Base-by-base conservation (phyloP, 1,140 invertebrate species). In the Zaprionus kolodkinae region DNA sequence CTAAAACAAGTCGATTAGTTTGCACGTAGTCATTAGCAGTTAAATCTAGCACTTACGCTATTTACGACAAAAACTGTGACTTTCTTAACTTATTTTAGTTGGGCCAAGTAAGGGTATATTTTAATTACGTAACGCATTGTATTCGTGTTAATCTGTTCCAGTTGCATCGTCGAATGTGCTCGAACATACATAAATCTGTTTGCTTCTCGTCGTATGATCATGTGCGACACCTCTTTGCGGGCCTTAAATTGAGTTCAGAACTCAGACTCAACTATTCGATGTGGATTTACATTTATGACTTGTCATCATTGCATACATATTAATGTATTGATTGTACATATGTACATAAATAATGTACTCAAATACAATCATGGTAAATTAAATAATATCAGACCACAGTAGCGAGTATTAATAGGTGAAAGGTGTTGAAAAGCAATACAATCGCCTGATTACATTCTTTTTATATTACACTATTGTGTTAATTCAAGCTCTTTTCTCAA, bases 401-500 rank as follows among this genome's bases (percentile, higher is more conserved):
- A 2, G n/a, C n/a, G 40, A 43, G 6, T 43, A 15, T 43, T 43
- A 43, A 10, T 35, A 33, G 30, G 30, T 33, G 30, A 0, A 33
- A 33, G 21, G 21, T 21, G 21, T 21, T 21, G 1, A 21, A 21
- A 21, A 21, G 21, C 21, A 21, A 1, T 3, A 5, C 27, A 30
- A 30, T 30, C 27, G 27, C 1, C 27, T 30, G 27, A 35, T 35
- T 35, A 35, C 4, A 35, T 35, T 7, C 6, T 9, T 9, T 35
- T 35, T 7, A 9, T 35, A 35, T 35, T 35, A 6, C 10, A 1
- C 10, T 11, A 2, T 3, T 48, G 45, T 50, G 4, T 11, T 25
- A 50, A 25, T 50, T 17, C 4, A 11, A 48, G 21, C 13, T 62
- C 9, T 40, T 12, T 50, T 21, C 30, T 15, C 52, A 61, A 69